phyloP scores from a whole-genome alignment of 2,888 invertebrate species.

The Calameuta idolon region DNA sequence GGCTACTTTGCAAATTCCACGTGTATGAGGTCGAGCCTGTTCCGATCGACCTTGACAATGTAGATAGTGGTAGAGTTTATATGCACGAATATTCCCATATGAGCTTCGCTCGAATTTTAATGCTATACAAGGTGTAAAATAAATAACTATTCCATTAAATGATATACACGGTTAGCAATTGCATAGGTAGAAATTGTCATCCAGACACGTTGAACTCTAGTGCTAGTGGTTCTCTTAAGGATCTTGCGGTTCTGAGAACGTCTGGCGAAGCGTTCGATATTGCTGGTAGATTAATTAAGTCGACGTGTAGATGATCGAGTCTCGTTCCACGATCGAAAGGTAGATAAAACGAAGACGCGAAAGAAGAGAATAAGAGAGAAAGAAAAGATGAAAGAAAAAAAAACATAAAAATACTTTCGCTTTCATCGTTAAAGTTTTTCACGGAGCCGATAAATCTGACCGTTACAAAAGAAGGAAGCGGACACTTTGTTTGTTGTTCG shows the following conservation, averaged over 20 bases:
- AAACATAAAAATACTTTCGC: background rate
- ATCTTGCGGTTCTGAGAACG: background rate
- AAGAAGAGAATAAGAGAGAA: background rate
- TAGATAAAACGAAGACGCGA: background rate
- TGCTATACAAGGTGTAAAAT: background rate
- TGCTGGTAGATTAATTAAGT: background rate
- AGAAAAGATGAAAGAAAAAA: background rate
- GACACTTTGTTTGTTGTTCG: background rate
- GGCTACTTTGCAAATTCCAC: background rate
- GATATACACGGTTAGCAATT: background rate
- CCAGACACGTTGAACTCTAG: background rate
- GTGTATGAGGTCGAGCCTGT: background rate
- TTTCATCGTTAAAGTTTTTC: background rate
- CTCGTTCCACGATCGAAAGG: background rate
- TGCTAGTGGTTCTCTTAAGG: background rate
- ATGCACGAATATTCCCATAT: background rate
- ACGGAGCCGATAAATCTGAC: background rate
- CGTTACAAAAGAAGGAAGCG: background rate
- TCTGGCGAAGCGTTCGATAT: background rate
- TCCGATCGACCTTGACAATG: background rate
- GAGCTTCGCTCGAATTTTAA: background rate
- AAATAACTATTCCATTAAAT: background rate
- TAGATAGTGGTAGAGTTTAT: background rate
- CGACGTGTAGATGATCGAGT: background rate
- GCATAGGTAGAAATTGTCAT: background rate